Evolutionary conservation across 2,888 invertebrate species (phyloP).

Genomic region (Apocheima hispidaria): DNA sequence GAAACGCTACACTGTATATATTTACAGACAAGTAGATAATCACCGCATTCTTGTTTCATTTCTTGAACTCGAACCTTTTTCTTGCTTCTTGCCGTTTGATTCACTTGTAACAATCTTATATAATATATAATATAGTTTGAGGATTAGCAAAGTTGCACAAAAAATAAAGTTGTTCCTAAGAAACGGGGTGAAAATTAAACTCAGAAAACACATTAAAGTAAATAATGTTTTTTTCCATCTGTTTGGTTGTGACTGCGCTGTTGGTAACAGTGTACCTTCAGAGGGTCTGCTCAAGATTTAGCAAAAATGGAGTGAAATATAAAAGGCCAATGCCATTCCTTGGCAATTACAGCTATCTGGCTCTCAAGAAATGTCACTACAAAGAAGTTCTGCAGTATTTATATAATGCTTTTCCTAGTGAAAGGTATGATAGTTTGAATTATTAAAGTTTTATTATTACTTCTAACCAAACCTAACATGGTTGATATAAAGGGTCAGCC

Average conservation of each 20-base stretch:
- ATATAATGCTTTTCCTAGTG: neutral
- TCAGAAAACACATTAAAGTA: neutral
- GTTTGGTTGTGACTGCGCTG: neutral
- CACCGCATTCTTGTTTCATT: too few species aligned
- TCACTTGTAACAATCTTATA: too few species aligned
- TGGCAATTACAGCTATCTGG: neutral
- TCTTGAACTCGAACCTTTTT: too few species aligned
- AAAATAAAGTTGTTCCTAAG: too few species aligned
- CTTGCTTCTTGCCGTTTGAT: too few species aligned
- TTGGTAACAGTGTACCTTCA: neutral
- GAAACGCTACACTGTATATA: too few species aligned
- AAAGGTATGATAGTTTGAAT: neutral
- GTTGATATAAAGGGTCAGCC: too few species aligned
- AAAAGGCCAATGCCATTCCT: neutral
- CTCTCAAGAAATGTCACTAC: neutral
- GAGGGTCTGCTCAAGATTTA: conserved; percentile 1
- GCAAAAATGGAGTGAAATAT: neutral
- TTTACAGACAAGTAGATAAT: too few species aligned
- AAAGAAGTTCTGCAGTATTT: neutral
- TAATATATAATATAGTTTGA: too few species aligned
- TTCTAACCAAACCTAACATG: too few species aligned
- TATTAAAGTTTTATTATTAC: neutral
- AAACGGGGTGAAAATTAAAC: too few species aligned
- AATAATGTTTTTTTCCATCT: neutral
- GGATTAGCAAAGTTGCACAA: too few species aligned